Evolutionary conservation across 2,797 vertebrate species (phyloP), one percentile per base, ranked within the genome.

Genomic region (Coilia nasus): DNA sequence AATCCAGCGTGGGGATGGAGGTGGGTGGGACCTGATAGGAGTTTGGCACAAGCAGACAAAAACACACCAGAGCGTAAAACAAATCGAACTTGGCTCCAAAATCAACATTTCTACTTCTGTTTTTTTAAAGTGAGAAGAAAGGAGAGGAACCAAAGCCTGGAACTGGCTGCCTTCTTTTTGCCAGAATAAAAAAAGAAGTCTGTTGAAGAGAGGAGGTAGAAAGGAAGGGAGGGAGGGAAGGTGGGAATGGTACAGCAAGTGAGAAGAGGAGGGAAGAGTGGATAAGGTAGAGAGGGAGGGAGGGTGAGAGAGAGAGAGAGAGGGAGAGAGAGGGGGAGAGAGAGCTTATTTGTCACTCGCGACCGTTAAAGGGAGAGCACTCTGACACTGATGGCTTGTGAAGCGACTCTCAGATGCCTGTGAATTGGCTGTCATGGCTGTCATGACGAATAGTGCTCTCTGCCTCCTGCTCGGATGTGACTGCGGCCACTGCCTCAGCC

Each of bases 341-440:
- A 14, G 35, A 62, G 82, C 35, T 87, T 87, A 90, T 90, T 90
- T 91, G 89, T 93, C 91, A 88, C 86, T 85, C 87, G 86, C 78
- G 88, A 90, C 83, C 44, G 87, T 89, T 90, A 41, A 84, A 89
- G 89, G 84, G 86, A 87, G 90, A 83, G 84, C 64, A 81, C 83
- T 86, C 81, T 91, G 93, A 92, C 91, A 88, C 87, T 88, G 90
- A 92, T 87, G 92, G 88, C 90, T 91, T 90, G 88, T 92, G 91
- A 90, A 90, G 90, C 87, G 87, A 86, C 89, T 92, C 85, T 93
- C 84, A 90, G 89, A 91, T 84, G 90, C 88, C 82, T 47, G 83
- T 86, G 85, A 89, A 86, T 88, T 85, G 85, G n/a, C n/a, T n/a
- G n/a, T n/a, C n/a, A n/a, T n/a, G 87, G 80, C 84, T 89, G 87